Percentiles rank a stretch among this genome's conserved stretches.
Evolutionary conservation across 2,888 invertebrate species (phyloP).

Genomic region (Uloborus plumipes): DNA sequence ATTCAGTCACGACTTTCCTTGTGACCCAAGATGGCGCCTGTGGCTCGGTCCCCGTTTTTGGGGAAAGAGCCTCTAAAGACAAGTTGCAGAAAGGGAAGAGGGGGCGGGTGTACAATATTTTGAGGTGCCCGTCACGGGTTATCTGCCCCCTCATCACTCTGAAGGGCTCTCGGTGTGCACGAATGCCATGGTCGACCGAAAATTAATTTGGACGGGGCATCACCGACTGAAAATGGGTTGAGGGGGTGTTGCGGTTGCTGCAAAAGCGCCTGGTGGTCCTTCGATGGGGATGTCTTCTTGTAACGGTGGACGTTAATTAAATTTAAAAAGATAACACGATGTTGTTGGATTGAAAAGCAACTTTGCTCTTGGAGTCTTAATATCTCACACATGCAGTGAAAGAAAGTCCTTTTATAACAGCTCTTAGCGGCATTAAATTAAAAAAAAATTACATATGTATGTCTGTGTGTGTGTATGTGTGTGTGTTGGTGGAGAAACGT

Average conservation of each 20-base stretch:
- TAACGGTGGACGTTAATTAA: conserved; percentile 4
- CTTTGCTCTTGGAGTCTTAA: no score
- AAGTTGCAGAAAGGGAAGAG: neutral
- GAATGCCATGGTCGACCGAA: conserved; percentile 31
- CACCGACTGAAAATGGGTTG: neutral
- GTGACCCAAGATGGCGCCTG: neutral
- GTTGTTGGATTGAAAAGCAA: no score
- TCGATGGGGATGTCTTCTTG: neutral
- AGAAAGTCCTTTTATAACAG: no score
- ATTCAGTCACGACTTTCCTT: neutral
- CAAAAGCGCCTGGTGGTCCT: neutral
- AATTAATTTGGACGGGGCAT: conserved; percentile 44
- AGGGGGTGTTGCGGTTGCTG: neutral
- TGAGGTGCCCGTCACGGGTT: conserved; percentile 31
- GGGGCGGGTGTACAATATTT: conserved; percentile 20
- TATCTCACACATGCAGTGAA: no score
- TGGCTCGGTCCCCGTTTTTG: neutral
- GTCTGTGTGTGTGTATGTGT: no score
- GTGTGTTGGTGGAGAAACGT: no score
- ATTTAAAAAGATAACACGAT: no score
- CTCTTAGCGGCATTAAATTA: no score
- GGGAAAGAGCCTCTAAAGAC: neutral
- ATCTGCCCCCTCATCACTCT: conserved; percentile 43
- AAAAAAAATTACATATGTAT: no score
- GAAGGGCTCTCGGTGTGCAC: conserved; percentile 28